Percentiles rank a stretch among this genome's conserved stretches.
phyloP scores from a whole-genome alignment of 2,888 invertebrate genomes.

The Athripsodes cinereus region DNA sequence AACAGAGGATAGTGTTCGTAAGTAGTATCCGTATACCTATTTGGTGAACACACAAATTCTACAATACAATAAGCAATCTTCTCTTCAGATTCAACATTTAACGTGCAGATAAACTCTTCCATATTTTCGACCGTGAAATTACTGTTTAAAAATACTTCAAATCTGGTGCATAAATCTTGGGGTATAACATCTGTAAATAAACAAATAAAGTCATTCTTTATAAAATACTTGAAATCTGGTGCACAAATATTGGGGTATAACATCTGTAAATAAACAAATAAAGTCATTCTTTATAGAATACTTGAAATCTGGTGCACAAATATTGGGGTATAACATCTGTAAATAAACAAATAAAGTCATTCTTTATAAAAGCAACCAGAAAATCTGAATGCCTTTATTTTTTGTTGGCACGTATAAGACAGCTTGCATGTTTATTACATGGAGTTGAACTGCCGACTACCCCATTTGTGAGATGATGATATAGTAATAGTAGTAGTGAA shows the following conservation, averaged over 20 bases:
- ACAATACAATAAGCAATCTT: constrained; percentile 19
- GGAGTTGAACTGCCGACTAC: no score
- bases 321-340: constrained; percentile 5
- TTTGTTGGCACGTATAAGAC: no score
- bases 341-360: constrained; percentile 24
- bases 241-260: constrained; percentile 2
- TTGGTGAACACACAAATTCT: constrained; percentile 12
- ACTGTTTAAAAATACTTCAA: constrained; percentile 31
- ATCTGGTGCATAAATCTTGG: constrained; percentile 28
- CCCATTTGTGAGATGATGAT: no score
- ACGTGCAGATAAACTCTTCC: constrained; percentile 35
- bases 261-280: constrained; percentile 19
- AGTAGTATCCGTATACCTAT: constrained; percentile 31
- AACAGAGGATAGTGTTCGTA: constrained; percentile 36
- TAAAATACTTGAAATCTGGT: constrained; percentile 33
- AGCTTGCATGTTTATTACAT: no score
- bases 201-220: constrained; percentile 22
- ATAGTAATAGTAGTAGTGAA: no score
- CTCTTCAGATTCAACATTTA: constrained; percentile 33
- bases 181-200: constrained; percentile 12
- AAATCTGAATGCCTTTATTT: no score
- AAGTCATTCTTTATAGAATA: constrained; percentile 19
- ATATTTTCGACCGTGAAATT: constrained; percentile 32
- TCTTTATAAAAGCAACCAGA: constrained; percentile 14
- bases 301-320: constrained; percentile 33